Evolutionary conservation across 2,113 vertebrate species (phyloP).

Genomic region (Melanostigma gelatinosum): DNA sequence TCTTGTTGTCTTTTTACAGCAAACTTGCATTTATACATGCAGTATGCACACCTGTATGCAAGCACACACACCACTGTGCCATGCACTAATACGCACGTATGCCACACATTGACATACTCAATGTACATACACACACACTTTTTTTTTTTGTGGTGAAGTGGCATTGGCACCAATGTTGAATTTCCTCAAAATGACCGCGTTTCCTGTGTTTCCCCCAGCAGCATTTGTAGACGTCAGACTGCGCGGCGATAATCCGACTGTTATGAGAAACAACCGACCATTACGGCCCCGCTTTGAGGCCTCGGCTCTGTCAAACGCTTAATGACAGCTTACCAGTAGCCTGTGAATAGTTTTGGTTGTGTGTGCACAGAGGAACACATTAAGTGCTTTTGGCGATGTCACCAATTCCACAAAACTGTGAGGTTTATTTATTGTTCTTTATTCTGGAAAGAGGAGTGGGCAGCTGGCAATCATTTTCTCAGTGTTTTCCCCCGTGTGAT

Average conservation of each 20-base stretch:
- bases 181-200: conserved; percentile 62
- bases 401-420: conserved; percentile 12
- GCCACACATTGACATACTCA: conserved; percentile 14
- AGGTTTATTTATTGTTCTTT: conserved; percentile 3
- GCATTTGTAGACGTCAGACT: conserved; percentile 53
- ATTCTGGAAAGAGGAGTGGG: not conserved
- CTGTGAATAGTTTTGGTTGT: conserved; percentile 47
- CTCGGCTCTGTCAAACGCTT: conserved; percentile 46
- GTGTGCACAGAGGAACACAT: conserved; percentile 17
- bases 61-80: conserved; percentile 5
- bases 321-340: conserved; percentile 55
- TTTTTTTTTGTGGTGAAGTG: conserved; percentile 43
- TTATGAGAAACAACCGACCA: conserved; percentile 66
- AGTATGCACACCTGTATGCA: conserved; percentile 20
- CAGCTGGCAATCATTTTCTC: not conserved
- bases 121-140: not conserved
- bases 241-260: conserved; percentile 65
- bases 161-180: conserved; percentile 59
- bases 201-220: conserved; percentile 66
- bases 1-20: conserved; percentile 8
- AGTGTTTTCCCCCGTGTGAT: not conserved
- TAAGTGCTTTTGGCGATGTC: conserved; percentile 4
- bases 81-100: conserved; percentile 16
- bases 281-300: conserved; percentile 40
- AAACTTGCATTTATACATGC: not conserved